Evolutionary conservation across 1,140 invertebrate genomes (phyloP).

Genomic region (Monomorium pharaonis): DNA sequence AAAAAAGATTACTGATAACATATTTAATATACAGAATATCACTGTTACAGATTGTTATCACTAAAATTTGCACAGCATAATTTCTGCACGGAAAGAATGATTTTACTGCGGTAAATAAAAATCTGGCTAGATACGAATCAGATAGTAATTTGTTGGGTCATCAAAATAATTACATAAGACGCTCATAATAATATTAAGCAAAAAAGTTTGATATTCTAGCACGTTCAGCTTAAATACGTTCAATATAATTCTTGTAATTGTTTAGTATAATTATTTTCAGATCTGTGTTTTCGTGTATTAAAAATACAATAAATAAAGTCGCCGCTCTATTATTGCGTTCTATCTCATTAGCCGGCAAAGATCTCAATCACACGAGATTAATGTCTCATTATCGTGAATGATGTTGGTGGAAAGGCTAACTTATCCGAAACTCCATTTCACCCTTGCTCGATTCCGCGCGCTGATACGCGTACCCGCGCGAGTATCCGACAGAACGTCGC

Average conservation of each 20-base stretch:
- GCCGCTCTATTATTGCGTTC: not conserved
- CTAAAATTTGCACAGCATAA: not conserved
- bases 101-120: too few species aligned
- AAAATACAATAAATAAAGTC: not conserved
- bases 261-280: too few species aligned
- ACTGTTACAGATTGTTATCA: not conserved
- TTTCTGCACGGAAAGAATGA: not conserved
- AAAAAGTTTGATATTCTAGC: too few species aligned
- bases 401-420: not conserved
- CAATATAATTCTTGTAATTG: too few species aligned
- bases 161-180: too few species aligned
- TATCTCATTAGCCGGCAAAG: not conserved
- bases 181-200: too few species aligned
- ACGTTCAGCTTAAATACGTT: too few species aligned
- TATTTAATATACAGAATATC: not conserved
- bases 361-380: not conserved
- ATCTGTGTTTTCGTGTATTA: too few species aligned
- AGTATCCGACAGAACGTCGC: not conserved
- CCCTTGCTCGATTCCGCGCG: not conserved
- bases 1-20: not conserved
- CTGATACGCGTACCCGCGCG: constrained; percentile 2
- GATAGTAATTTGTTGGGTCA: too few species aligned
- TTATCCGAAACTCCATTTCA: constrained; percentile 13
- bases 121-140: too few species aligned
- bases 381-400: not conserved